A percentile compares a stretch with the other conserved stretches of the same genome.
Conservation (phyloP, 2,888 invertebrate genomes). For the Esperia sulphurella region DNA sequence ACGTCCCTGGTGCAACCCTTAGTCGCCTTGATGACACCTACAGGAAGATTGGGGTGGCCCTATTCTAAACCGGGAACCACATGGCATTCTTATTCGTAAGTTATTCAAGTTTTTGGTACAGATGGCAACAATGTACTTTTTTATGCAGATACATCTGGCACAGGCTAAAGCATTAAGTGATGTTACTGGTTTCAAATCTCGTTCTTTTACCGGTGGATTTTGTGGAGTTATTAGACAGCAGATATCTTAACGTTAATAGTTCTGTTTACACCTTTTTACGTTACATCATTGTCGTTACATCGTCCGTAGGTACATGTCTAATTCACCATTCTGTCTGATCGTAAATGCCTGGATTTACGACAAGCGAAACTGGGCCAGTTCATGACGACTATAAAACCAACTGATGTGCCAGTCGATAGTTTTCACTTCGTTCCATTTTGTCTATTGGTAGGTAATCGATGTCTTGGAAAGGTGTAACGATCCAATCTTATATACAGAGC, state of each 20-base stretch:
- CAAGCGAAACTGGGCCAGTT: conserved; percentile 30
- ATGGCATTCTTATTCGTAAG: too few relatives aligned
- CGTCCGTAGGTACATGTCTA: conserved; percentile 22
- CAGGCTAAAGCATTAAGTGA: too few relatives aligned
- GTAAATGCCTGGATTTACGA: conserved; percentile 44
- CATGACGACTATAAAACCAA: conserved; percentile 30
- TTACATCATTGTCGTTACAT: conserved; percentile 6
- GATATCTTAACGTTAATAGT: too few relatives aligned
- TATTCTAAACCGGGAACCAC: too few relatives aligned
- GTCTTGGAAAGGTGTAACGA: background rate
- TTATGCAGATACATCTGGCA: too few relatives aligned
- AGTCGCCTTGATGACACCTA: too few relatives aligned
- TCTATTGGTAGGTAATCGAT: background rate
- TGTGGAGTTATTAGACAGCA: too few relatives aligned
- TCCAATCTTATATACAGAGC: too few relatives aligned
- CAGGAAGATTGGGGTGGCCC: too few relatives aligned
- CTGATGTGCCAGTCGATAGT: conserved; percentile 25
- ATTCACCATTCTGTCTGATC: conserved; percentile 29
- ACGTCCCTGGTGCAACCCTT: too few relatives aligned
- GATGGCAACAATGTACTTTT: too few relatives aligned
- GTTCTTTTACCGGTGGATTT: background rate
- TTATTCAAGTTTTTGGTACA: too few relatives aligned
- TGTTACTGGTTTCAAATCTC: background rate
- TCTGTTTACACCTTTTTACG: background rate
- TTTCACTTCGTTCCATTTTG: conserved; percentile 23